Base-by-base conservation (phyloP, 2,113 vertebrate genomes). In the Neomonachus schauinslandi region DNA sequence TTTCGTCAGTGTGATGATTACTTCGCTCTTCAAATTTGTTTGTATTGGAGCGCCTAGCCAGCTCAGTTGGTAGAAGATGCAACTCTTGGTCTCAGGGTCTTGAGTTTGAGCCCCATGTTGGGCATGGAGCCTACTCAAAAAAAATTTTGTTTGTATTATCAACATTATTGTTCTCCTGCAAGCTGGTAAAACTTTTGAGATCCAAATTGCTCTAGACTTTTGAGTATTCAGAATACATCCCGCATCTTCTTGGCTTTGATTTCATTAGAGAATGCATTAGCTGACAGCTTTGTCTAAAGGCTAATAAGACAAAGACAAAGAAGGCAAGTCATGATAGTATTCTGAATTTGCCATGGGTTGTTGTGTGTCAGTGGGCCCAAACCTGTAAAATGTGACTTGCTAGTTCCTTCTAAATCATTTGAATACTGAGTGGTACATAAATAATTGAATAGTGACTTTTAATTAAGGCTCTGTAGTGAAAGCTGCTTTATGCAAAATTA, bases 391-490 rank as follows among this genome's bases (percentile, higher is more conserved):
- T 92, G 39, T 97, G 89, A 87, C 39, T 63, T 57, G 22, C 59
- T 80, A 61, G 31, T 89, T 85, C 57, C 86, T 94, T 87, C 67
- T 91, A 82, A 87, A 95, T 95, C 31, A 33, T 84, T 85, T 95
- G 67, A 89, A 51, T 77, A 86, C 81, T 42, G 36, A 86, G 77
- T 89, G 74, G 51, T 59, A 61, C 33, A 67, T 93, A 77, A 93
- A 97, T 97, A 97, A 97, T 97, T 95, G 42, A 98, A 55, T 36
- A 83, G 21, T 82, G 67, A 87, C 91, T 96, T 98, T 97, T 95
- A 97, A 95, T 95, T 82, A 96, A 95, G 36, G 55, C 55, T 80
- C 42, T 89, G 26, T 72, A 82, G 11, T 76, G 49, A 91, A 94
- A 97, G 18, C 11, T 74, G 49, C 91, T 89, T 95, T 97, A 79